phyloP scores from a whole-genome alignment of 1,140 invertebrate genomes.

The Pogonomyrmex californicus region DNA sequence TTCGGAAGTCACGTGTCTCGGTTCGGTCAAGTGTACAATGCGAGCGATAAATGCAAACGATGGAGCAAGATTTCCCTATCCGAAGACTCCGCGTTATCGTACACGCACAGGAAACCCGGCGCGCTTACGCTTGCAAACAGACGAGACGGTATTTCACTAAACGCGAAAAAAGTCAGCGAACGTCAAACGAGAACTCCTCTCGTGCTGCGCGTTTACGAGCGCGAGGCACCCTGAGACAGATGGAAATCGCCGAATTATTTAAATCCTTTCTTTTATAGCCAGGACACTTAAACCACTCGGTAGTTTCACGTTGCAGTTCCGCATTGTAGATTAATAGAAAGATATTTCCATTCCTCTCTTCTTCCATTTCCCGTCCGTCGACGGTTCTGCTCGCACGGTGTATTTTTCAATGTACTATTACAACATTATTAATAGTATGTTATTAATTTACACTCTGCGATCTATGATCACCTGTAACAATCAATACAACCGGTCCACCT shows the following conservation, averaged over 20 bases:
- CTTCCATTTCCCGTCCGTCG: not conserved
- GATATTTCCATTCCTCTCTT: constrained; percentile 3
- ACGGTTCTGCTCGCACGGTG: not conserved
- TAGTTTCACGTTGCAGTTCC: not conserved
- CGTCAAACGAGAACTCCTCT: not conserved
- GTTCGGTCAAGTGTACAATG: constrained; percentile 64
- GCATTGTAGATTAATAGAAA: constrained; percentile 12
- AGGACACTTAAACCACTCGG: not conserved
- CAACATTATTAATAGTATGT: constrained; percentile 40
- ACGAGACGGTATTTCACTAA: constrained; percentile 9
- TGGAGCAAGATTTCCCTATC: constrained; percentile 47
- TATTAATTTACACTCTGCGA: not conserved
- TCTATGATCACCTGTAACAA: constrained; percentile 51
- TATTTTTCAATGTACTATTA: constrained; percentile 29
- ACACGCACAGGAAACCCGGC: constrained; percentile 5
- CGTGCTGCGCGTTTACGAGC: not conserved
- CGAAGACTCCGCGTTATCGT: constrained; percentile 15
- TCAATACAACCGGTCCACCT: constrained; percentile 68
- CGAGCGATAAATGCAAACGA: constrained; percentile 66
- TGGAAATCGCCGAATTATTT: constrained; percentile 58
- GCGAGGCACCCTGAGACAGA: constrained; percentile 1
- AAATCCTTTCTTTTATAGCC: constrained; percentile 30
- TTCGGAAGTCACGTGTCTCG: constrained; percentile 3
- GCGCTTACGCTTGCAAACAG: constrained; percentile 28
- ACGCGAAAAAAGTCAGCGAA: constrained; percentile 20